These are phyloP conservation scores for Luscinia megarhynchos DNA, from an alignment of 2,797 vertebrate species.

Conservation along the genomic window DNA sequence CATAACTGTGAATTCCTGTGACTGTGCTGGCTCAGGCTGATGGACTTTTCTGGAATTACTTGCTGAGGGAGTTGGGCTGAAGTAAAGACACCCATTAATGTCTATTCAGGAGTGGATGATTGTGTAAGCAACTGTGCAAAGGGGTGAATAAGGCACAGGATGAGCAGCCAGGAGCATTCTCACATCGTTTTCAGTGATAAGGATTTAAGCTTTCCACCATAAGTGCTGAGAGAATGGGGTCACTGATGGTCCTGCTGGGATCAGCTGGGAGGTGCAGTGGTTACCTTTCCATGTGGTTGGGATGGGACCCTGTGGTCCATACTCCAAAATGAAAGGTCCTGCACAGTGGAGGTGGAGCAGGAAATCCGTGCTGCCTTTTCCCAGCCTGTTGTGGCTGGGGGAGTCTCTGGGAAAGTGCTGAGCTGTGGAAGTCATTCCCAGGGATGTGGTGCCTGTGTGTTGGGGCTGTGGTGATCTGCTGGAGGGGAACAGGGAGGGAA, in stretches of 20 bases:
- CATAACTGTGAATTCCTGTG: neutral
- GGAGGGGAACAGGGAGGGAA: neutral
- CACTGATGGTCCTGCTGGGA: neutral
- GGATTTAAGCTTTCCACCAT: neutral
- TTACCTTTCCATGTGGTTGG: neutral
- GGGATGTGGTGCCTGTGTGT: neutral
- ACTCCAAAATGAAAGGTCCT: neutral
- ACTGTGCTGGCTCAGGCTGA: neutral
- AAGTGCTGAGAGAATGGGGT: neutral
- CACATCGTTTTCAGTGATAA: neutral
- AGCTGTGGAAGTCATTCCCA: neutral
- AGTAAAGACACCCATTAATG: neutral
- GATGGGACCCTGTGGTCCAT: neutral
- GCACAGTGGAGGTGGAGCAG: neutral
- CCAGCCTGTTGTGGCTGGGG: neutral
- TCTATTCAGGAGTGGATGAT: neutral
- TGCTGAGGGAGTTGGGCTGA: neutral
- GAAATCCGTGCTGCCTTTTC: neutral
- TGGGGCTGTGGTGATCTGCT: neutral
- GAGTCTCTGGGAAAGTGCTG: neutral
- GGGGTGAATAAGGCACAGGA: neutral
- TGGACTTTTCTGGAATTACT: slow-evolving; percentile 7
- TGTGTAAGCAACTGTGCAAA: neutral
- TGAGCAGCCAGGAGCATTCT: neutral
- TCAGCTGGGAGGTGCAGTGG: neutral